These are phyloP conservation scores for Drosophila longiperda DNA, from an alignment of 2,888 invertebrate genomes.

Conservation along the genomic window DNA sequence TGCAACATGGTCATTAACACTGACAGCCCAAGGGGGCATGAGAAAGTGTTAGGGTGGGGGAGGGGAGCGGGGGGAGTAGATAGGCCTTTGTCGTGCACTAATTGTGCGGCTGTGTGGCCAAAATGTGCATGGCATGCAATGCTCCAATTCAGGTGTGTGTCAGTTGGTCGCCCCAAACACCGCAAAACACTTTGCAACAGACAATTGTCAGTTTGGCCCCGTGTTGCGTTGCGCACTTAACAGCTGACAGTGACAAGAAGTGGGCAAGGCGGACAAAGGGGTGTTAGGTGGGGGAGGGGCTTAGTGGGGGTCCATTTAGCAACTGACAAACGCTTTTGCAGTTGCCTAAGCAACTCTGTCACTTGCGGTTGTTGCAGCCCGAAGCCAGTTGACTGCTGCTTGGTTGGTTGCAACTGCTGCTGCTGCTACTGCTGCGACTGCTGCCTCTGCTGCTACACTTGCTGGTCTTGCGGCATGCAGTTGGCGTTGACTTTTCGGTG, in stretches of 20 bases:
- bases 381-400: constrained; percentile 8
- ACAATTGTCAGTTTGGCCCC: constrained; percentile 72
- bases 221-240: constrained; percentile 14
- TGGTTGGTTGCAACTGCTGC: background rate
- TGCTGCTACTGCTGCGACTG: background rate
- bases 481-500: constrained; percentile 20
- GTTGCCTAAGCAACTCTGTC: constrained; percentile 72
- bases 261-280: background rate
- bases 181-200: constrained; percentile 74
- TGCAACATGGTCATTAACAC: constrained; percentile 74
- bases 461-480: constrained; percentile 4
- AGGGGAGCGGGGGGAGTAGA: background rate
- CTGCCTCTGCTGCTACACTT: background rate
- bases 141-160: constrained; percentile 81
- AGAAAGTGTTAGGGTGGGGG: background rate
- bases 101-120: constrained; percentile 70
- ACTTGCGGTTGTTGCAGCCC: constrained; percentile 70
- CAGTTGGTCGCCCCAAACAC: constrained; percentile 72
- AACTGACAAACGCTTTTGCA: constrained; percentile 55
- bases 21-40: constrained; percentile 60
- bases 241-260: constrained; percentile 41
- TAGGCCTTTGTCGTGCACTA: constrained; percentile 74
- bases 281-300: background rate
- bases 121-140: constrained; percentile 75
- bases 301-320: constrained; percentile 49